Percentiles rank a stretch among this genome's conserved stretches.
Conservation (phyloP, 2,888 invertebrate species). For the Drosophila paramelanica region DNA sequence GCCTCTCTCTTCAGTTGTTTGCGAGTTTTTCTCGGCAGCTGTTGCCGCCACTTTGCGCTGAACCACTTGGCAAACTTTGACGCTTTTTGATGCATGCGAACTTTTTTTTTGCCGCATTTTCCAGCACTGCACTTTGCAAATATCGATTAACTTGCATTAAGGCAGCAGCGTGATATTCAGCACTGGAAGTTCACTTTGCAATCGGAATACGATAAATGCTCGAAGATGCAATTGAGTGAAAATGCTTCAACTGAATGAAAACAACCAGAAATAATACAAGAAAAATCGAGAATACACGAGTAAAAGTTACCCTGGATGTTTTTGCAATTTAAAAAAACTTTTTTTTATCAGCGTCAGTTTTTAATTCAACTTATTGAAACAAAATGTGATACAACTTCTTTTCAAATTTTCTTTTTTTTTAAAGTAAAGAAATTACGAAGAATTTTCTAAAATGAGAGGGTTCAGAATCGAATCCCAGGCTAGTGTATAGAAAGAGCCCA, state of each 20-base stretch:
- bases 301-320: neutral
- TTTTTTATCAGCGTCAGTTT: neutral
- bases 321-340: neutral
- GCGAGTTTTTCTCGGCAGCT: conserved; percentile 38
- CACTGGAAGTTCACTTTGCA: conserved; percentile 28
- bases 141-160: conserved; percentile 53
- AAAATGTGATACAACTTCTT: neutral
- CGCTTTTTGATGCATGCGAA: conserved; percentile 62
- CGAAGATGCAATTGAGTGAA: conserved; percentile 43
- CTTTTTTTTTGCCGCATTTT: conserved; percentile 33
- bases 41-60: conserved; percentile 37
- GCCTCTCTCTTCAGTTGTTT: neutral
- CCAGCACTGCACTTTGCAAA: conserved; percentile 35
- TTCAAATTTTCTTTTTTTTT: neutral
- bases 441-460: no score
- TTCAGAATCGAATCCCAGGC: no score
- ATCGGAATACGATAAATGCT: conserved; percentile 29
- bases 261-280: neutral
- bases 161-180: conserved; percentile 7
- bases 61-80: conserved; percentile 58
- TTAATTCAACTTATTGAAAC: neutral
- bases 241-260: conserved; percentile 35
- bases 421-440: no score
- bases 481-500: no score
- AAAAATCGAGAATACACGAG: neutral